These are phyloP conservation scores for Steinernema feltiae DNA, from an alignment of 1,140 invertebrate genomes.

Conservation along the genomic window DNA sequence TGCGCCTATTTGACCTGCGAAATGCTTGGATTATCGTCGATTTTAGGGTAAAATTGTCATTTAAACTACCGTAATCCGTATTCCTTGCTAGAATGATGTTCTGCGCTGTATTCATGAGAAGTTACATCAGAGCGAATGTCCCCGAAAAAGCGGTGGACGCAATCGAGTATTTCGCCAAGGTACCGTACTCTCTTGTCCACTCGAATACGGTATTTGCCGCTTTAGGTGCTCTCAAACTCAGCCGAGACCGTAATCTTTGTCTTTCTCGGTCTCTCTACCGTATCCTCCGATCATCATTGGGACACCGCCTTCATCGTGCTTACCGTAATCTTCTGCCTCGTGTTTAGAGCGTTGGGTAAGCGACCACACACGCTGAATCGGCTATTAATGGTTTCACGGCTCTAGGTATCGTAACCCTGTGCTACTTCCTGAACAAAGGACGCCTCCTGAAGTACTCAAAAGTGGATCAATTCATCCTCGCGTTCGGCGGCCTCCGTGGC, in stretches of 20 bases:
- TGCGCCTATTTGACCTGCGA: slow-evolving; percentile 45
- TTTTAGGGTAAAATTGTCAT: slow-evolving; percentile 44
- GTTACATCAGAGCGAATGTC: slow-evolving; percentile 97
- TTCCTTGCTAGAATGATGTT: slow-evolving; percentile 75
- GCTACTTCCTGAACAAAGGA: slow-evolving; percentile 50
- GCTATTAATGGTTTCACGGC: slow-evolving; percentile 50
- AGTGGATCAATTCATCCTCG: slow-evolving; percentile 63
- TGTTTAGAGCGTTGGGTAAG: slow-evolving; percentile 69
- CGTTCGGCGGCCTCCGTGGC: slow-evolving; percentile 62
- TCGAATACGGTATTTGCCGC: too few species aligned
- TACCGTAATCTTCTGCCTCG: slow-evolving; percentile 87
- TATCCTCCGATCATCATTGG: slow-evolving; percentile 82
- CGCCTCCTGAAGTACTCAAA: slow-evolving; percentile 58
- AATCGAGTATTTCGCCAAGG: slow-evolving; percentile 93
- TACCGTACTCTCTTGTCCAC: background rate
- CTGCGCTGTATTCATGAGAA: slow-evolving; percentile 96
- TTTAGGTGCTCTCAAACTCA: slow-evolving; percentile 59
- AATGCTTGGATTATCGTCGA: slow-evolving; percentile 45
- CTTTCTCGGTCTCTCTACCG: slow-evolving; percentile 92
- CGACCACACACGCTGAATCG: background rate
- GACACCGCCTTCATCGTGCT: slow-evolving; percentile 89
- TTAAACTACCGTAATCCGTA: background rate
- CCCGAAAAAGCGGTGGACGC: slow-evolving; percentile 94
- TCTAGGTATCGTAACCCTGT: slow-evolving; percentile 61
- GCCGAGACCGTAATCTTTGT: slow-evolving; percentile 99